Evolutionary conservation across 2,888 invertebrate genomes (phyloP), one percentile per base, ranked within the genome.

Genomic region (Drosophila heteroneura): DNA sequence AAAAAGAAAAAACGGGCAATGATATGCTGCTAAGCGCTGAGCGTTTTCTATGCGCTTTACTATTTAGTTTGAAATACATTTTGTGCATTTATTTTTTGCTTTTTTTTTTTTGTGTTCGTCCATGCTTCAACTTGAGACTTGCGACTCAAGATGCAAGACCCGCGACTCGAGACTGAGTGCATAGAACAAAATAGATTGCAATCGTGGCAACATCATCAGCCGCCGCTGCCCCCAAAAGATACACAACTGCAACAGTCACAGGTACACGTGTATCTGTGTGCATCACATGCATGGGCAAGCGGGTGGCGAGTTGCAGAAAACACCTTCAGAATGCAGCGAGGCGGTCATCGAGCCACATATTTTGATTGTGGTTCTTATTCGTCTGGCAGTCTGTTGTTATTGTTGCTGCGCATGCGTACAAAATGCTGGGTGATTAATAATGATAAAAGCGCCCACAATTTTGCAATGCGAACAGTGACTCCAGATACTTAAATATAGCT

Each of bases 161-260:
- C 30, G 30, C 47, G 47, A 62, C 41, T 62, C 44, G 41, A 60
- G 62, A 72, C 79, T 71, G 60, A 77, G 67, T 72, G 83, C 90
- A 90, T 90, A 90, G 86, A 83, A 89, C 85, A 85, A 89, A 90
- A 89, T 89, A 89, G 87, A 89, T 89, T 90, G 89, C 91, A 89
- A 89, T 89, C 89, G 89, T 89, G 89, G 87, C 91, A 83, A 87
- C 89, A 90, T 90, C 91, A 89, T 89, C 88, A 89, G 84, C 74
- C 70, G 85, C 85, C 61, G 77, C 76, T 41, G 68, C 70, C 70
- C 73, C 74, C 67, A 74, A 79, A 76, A 85, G 77, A 75, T 76
- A 81, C 71, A 76, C 70, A 76, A 57, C 51, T 63, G 71, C 56
- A 70, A 51, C 47, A 32, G 22, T 22, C 32, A 53, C 62, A 58